Evolutionary conservation across 2,113 vertebrate genomes (phyloP).

Genomic region (Zosterops japonicus): DNA sequence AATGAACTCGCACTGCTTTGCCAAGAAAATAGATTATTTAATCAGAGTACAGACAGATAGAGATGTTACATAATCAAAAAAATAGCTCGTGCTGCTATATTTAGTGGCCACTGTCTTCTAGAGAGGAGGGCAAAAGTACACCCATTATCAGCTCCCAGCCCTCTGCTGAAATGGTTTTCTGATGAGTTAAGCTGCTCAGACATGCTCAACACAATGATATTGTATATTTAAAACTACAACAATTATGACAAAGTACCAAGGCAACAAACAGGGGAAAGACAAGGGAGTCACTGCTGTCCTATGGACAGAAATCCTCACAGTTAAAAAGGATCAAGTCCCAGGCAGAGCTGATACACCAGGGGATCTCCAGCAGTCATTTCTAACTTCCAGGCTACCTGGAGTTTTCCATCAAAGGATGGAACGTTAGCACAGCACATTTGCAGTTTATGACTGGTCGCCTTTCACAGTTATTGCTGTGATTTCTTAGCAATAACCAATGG

Average conservation of each 20-base stretch:
- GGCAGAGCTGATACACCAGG: neutral
- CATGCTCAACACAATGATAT: neutral
- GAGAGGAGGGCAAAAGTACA: slow-evolving; percentile 28
- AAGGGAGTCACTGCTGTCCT: neutral
- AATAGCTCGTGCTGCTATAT: slow-evolving; percentile 1
- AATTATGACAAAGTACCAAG: neutral
- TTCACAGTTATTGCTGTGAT: slow-evolving; percentile 23
- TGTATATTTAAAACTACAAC: slow-evolving; percentile 1
- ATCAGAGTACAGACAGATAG: slow-evolving; percentile 30
- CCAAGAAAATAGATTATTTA: slow-evolving; percentile 63
- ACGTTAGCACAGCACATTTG: neutral
- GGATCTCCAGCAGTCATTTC: neutral
- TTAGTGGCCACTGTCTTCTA: slow-evolving; percentile 3
- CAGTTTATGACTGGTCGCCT: neutral
- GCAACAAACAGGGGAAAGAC: neutral
- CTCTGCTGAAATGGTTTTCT: slow-evolving; percentile 17
- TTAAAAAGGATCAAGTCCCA: neutral
- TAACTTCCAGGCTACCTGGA: neutral
- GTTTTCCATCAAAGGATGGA: neutral
- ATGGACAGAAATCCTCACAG: neutral
- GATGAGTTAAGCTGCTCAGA: neutral
- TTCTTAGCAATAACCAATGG: slow-evolving; percentile 9
- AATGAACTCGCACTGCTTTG: slow-evolving; percentile 41
- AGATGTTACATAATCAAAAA: slow-evolving; percentile 40
- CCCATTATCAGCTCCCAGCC: neutral